Conservation (phyloP, 2,888 invertebrate genomes). For the Drosophila meridiana region DNA sequence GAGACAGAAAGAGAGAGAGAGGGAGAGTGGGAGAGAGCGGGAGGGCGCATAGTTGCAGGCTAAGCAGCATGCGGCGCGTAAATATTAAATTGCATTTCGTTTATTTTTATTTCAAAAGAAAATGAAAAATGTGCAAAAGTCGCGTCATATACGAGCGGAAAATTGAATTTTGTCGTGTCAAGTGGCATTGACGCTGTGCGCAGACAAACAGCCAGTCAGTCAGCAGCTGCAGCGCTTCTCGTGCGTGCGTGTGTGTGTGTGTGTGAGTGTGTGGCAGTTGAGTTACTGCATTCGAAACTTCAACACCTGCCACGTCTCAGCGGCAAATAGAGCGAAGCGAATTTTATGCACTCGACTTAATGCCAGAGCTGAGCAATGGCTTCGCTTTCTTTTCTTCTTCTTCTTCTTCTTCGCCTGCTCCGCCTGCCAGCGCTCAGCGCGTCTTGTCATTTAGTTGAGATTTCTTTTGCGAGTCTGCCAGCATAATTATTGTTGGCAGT, state of each 20-base stretch:
- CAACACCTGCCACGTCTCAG: slow-evolving; percentile 50
- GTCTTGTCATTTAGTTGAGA: slow-evolving; percentile 5
- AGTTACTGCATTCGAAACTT: slow-evolving; percentile 38
- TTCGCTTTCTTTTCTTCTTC: not conserved
- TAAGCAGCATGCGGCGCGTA: slow-evolving; percentile 53
- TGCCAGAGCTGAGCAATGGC: slow-evolving; percentile 4
- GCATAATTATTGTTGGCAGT: slow-evolving; percentile 13
- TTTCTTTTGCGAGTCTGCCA: not conserved
- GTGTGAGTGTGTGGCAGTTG: slow-evolving; percentile 3
- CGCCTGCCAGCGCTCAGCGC: not conserved
- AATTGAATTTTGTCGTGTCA: slow-evolving; percentile 76
- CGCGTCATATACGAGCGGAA: slow-evolving; percentile 55
- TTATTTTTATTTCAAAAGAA: slow-evolving; percentile 60
- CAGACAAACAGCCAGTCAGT: slow-evolving; percentile 15
- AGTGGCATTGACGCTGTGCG: slow-evolving; percentile 66
- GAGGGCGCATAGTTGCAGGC: not conserved
- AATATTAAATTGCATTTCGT: slow-evolving; percentile 74
- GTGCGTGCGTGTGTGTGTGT: not conserved
- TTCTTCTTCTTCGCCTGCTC: not conserved
- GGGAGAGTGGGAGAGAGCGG: not conserved
- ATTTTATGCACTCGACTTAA: slow-evolving; percentile 58
- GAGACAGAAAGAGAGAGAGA: not conserved
- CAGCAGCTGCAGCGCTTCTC: slow-evolving; percentile 4
- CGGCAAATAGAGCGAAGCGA: slow-evolving; percentile 51
- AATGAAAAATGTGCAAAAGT: slow-evolving; percentile 55